Base-by-base conservation (phyloP, 2,113 vertebrate genomes). In the Psettodes erumei region DNA sequence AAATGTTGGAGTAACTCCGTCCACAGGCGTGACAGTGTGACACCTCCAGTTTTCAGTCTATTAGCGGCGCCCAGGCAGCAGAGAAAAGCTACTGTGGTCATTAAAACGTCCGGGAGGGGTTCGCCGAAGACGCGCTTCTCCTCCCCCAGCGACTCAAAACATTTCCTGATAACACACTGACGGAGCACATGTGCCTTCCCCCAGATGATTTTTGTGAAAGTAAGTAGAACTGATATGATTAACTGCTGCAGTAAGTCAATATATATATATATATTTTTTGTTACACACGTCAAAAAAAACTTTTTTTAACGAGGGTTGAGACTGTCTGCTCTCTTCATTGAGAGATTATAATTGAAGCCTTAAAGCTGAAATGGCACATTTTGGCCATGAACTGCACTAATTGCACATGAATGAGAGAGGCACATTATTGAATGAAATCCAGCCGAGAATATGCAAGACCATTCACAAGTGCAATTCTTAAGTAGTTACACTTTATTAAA, bases 11-110 rank as follows among this genome's bases (percentile, higher is more conserved):
- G 76, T 69, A 71, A 66, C 79, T 85, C 53, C 73, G 59, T 74
- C 65, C 54, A 63, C 48, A 67, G 71, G 71, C 72, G 35, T 55
- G 82, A 87, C 73, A 71, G 78, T 27, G 58, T 38, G 71, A 43
- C 75, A 80, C 64, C 64, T 82, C 62, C 47, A 86, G 87, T 87
- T 88, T 88, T 92, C 83, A 83, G 54, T 81, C 78, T 86, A 76
- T 86, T 84, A 82, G 84, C 76, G 42, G 75, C 32, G n/a, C 77
- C 45, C 55, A 66, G 79, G 82, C 64, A 70, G 75, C 71, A 88
- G 77, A 89, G 82, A 45, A 45, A 55, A 59, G 69, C 75, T 66
- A 42, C 51, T 58, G 48, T 80, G 71, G 79, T 76, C 47, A 81
- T 85, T 83, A 73, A 69, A 76, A 83, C 28, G 76, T 71, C 60